A percentile compares a stretch with the other conserved stretches of the same genome.
These are phyloP conservation scores for Hypomesus transpacificus DNA, from an alignment of 2,113 vertebrate genomes.

Conservation along the genomic window DNA sequence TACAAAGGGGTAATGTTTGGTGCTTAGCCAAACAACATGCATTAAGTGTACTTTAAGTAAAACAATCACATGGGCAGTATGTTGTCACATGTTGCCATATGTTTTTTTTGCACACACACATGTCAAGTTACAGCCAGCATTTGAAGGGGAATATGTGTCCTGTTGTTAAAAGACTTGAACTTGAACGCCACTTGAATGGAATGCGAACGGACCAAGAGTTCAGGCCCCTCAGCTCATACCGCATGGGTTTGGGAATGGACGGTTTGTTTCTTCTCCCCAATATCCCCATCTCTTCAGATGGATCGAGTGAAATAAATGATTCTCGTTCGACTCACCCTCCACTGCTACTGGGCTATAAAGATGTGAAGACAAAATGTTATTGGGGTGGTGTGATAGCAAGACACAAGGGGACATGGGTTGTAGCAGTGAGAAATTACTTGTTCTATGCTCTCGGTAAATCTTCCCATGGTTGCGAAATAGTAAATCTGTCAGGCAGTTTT, in stretches of 20 bases:
- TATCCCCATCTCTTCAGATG: constrained; percentile 20
- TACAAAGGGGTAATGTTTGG: too few species aligned
- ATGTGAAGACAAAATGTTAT: constrained; percentile 53
- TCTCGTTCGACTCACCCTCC: constrained; percentile 65
- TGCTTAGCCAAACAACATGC: too few species aligned
- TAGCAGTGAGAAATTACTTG: constrained; percentile 34
- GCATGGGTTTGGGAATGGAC: constrained; percentile 21
- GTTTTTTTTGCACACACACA: too few species aligned
- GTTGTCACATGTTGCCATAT: too few species aligned
- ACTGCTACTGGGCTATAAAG: constrained; percentile 58
- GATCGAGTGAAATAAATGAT: constrained; percentile 51
- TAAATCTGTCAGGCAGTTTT: constrained; percentile 49
- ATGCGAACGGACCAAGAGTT: not conserved
- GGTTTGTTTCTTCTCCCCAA: constrained; percentile 42
- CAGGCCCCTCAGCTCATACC: not conserved
- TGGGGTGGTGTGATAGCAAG: not conserved
- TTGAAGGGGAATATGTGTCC: too few species aligned
- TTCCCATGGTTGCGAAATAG: constrained; percentile 17
- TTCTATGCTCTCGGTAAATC: constrained; percentile 18
- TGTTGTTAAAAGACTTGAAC: too few species aligned
- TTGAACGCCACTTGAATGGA: too few species aligned
- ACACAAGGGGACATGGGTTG: constrained; percentile 1
- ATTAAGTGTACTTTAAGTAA: too few species aligned
- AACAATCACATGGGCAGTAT: too few species aligned
- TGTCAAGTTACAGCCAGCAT: too few species aligned